These are phyloP conservation scores for Anguilla anguilla DNA, from an alignment of 2,797 vertebrate species.

Conservation along the genomic window DNA sequence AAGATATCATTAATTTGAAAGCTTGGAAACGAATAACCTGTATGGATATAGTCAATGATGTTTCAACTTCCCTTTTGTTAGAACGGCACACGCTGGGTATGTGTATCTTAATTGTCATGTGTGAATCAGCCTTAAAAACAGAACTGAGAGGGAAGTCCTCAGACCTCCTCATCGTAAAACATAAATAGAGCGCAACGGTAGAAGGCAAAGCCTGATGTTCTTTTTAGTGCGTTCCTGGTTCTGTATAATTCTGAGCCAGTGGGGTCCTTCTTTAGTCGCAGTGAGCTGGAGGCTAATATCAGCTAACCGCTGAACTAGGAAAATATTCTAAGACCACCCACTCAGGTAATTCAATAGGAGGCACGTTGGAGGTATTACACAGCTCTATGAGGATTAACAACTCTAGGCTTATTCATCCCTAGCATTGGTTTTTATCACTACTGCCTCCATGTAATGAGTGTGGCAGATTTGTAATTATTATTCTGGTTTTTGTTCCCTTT, in stretches of 20 bases:
- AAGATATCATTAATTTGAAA: background rate
- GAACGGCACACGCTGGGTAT: background rate
- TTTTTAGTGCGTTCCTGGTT: background rate
- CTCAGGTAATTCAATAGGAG: conserved; percentile 31
- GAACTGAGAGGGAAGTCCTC: background rate
- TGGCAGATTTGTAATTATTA: background rate
- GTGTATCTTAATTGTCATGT: background rate
- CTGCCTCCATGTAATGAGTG: background rate
- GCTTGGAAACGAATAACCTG: background rate
- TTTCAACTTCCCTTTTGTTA: background rate
- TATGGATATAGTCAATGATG: background rate
- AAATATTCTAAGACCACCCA: conserved; percentile 13
- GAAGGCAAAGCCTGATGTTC: background rate
- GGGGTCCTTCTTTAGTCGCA: background rate
- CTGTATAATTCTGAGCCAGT: background rate
- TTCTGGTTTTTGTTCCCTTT: background rate
- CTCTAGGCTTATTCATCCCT: conserved; percentile 3
- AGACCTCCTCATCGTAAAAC: background rate
- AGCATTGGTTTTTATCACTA: background rate
- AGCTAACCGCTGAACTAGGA: background rate
- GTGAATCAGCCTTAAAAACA: background rate
- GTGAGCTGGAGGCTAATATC: background rate
- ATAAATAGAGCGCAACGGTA: background rate
- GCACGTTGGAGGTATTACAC: conserved; percentile 29
- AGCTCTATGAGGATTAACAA: conserved; percentile 36